Evolutionary conservation across 2,888 invertebrate genomes (phyloP), one percentile per base, ranked within the genome.

Genomic region (Sarcophaga variegata): DNA sequence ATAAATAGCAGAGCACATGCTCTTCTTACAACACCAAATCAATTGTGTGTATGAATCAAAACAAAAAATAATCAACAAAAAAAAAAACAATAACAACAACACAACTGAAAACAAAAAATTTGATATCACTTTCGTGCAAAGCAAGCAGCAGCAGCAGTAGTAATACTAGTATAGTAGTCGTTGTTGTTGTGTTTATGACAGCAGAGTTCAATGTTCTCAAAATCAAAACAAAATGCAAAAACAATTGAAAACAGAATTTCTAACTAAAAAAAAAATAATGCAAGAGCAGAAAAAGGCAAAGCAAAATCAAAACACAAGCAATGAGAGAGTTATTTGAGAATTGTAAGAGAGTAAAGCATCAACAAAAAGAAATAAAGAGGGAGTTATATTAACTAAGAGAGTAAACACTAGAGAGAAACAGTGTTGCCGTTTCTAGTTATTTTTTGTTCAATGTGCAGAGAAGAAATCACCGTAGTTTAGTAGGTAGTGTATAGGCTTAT

Each of bases 161-260:
- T 54, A 71, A 47, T 75, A 63, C 69, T 70, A 69, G 45, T 82
- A 47, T 75, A 63, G 75, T 70, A 69, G 25, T 82, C 72, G 71
- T 80, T 67, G 59, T 70, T 54, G 11, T 71, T 72, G 76, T 80
- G 22, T 59, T 86, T 80, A 86, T 86, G 86, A 83, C 83, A 54
- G 37, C 37, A 83, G 83, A 86, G 86, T 86, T 86, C 86, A 86
- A 86, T 83, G 86, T 86, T 82, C 86, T 83, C 69, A 83, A 86
- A 86, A 86, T 80, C 86, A 86, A 86, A 86, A 83, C 86, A 86
- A 86, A 86, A 80, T 69, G 63, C 83, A 86, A 81, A 81, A 81
- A 74, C 81, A 80, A 86, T 80, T 80, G 54, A 86, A 79, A 76
- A 79, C 75, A 86, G 79, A 71, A 86, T 78, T 78, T 83, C 67